Conservation (phyloP, 2,113 vertebrate species). For the Rhinolophus sinicus region DNA sequence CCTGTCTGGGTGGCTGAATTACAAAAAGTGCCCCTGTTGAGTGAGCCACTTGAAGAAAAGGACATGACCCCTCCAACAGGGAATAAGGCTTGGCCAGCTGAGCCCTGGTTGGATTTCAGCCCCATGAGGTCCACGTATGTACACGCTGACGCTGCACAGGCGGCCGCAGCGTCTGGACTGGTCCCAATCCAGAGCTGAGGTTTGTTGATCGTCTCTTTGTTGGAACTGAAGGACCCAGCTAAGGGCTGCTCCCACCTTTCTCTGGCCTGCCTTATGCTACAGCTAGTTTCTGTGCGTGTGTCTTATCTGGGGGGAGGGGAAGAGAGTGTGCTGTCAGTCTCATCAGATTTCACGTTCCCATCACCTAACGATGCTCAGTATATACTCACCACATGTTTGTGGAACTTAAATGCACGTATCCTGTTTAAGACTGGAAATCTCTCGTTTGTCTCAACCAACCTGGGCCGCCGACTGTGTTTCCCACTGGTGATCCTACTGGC, state of each 20-base stretch:
- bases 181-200: background rate
- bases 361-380: background rate
- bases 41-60: background rate
- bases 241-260: background rate
- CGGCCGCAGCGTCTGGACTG: fast-evolving
- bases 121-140: fast-evolving
- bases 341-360: background rate
- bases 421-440: background rate
- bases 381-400: fast-evolving
- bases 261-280: fast-evolving
- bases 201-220: too few species aligned
- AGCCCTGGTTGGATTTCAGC: background rate
- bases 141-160: background rate
- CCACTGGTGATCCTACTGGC: background rate
- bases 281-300: fast-evolving
- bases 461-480: background rate
- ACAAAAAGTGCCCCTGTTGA: background rate
- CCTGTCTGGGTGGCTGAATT: background rate
- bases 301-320: background rate
- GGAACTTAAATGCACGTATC: background rate
- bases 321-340: background rate
- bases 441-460: background rate
- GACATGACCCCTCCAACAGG: background rate
- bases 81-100: fast-evolving
- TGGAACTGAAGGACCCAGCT: background rate